Evolutionary conservation across 2,888 invertebrate species (phyloP), one percentile per base, ranked within the genome.

Genomic region (Sinodicranocentrus sp.): DNA sequence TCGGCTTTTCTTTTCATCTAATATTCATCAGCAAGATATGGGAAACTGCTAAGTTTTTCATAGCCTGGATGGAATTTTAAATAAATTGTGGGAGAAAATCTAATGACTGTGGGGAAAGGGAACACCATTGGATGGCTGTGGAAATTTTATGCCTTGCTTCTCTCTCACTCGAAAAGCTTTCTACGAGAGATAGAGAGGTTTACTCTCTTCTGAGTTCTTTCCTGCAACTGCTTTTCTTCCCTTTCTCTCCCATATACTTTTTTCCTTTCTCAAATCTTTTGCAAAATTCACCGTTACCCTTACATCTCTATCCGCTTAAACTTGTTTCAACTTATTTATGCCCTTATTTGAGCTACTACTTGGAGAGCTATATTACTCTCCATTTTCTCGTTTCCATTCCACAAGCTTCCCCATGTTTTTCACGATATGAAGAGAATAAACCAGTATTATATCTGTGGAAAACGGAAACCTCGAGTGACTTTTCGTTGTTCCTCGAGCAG

Each of bases 51-150:
- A 88, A 88, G 88, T 89, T 88, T 88, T 89, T 89, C 88, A 88
- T 88, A 85, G 88, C 85, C 84, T 77, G 87, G 88, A 89, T 89
- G 87, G 88, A 89, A 89, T 88, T 89, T 89, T 89, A 89, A 89
- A 89, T 89, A 89, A 89, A 88, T 88, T 88, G 88, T 88, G 87
- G 88, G 87, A 88, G 88, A 88, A 88, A 89, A 89, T 88, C 88
- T 89, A 89, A 89, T 89, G 88, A 88, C 87, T 88, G 87, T 87
- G 84, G 87, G 87, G 88, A 87, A 86, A 85, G 78, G 80, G 85
- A 86, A 82, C 82, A 79, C 79, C 79, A 82, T 67, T 63, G 39
- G 44, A 70, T 78, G 78, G 71, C 68, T 39, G 61, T 52, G 61
- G 71, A 70, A 75, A 76, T 75, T 77, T 77, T 76, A 76, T 67